These are phyloP conservation scores for Gymnoscopelus microlampas DNA, from an alignment of 2,797 vertebrate genomes.

Conservation along the genomic window DNA sequence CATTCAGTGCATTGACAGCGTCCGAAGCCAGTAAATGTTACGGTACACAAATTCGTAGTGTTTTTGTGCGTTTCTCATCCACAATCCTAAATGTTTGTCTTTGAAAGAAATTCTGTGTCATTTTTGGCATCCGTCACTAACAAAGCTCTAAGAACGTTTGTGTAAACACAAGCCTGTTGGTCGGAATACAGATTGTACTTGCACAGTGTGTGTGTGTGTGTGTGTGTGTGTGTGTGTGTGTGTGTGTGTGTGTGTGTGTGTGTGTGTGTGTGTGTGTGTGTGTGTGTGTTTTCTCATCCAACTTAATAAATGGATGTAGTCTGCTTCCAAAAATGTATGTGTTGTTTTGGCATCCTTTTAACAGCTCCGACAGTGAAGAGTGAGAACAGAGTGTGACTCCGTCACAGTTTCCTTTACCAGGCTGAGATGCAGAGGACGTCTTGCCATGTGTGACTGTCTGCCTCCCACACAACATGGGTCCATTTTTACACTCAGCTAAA, in stretches of 20 bases:
- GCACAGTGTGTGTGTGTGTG: slow-evolving; percentile 4
- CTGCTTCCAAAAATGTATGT: slow-evolving; percentile 44
- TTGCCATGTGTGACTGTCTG: slow-evolving; percentile 49
- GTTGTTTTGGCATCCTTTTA: slow-evolving; percentile 37
- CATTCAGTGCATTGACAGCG: too few species aligned
- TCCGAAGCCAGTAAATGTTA: too few species aligned
- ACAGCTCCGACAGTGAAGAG: not conserved
- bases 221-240: slow-evolving; percentile 1
- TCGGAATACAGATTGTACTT: not conserved
- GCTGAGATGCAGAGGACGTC: slow-evolving; percentile 28
- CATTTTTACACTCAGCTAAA: too few species aligned
- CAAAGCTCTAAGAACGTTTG: too few species aligned
- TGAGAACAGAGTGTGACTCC: slow-evolving; percentile 53
- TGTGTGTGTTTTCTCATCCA: too few species aligned
- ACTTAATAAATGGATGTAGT: slow-evolving; percentile 35
- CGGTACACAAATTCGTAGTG: too few species aligned
- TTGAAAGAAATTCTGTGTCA: too few species aligned
- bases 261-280: not conserved
- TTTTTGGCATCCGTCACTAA: too few species aligned
- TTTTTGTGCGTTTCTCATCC: too few species aligned
- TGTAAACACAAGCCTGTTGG: too few species aligned
- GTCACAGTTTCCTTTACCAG: slow-evolving; percentile 54
- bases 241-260: not conserved
- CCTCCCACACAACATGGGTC: slow-evolving; percentile 45
- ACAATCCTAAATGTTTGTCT: too few species aligned